Evolutionary conservation across 1,140 invertebrate genomes (phyloP).

Genomic region (Papilio dardanus): DNA sequence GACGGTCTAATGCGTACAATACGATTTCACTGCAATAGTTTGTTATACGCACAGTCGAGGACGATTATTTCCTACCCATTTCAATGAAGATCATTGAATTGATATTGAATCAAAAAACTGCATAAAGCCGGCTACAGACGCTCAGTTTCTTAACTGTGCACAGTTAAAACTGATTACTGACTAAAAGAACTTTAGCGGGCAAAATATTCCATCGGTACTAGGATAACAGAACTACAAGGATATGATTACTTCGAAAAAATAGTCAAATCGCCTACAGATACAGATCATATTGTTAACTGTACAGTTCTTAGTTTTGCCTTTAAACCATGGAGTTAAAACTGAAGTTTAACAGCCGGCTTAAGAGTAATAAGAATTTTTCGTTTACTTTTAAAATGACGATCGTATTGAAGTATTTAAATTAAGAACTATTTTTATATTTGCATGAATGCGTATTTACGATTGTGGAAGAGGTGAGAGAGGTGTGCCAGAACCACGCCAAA

Average conservation of each 20-base stretch:
- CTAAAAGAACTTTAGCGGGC: too few relatives aligned
- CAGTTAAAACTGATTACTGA: too few relatives aligned
- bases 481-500: background rate
- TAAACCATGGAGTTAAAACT: too few relatives aligned
- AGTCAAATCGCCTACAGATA: too few relatives aligned
- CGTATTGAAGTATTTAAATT: background rate
- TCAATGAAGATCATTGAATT: background rate
- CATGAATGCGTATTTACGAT: background rate
- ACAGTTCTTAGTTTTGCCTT: too few relatives aligned
- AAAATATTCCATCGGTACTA: too few relatives aligned
- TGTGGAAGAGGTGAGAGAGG: background rate
- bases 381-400: background rate
- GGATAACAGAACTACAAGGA: too few relatives aligned
- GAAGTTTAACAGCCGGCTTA: too few relatives aligned
- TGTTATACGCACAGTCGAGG: background rate
- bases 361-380: background rate
- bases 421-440: background rate
- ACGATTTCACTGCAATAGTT: conserved; percentile 19
- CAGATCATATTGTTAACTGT: too few relatives aligned
- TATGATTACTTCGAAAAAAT: too few relatives aligned
- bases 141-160: too few relatives aligned
- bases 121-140: too few relatives aligned
- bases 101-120: background rate
- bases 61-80: background rate
- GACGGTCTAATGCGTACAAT: background rate